Percentiles rank a stretch among this genome's conserved stretches.
Conservation (phyloP, 2,888 invertebrate genomes). For the Drosophila affinis region DNA sequence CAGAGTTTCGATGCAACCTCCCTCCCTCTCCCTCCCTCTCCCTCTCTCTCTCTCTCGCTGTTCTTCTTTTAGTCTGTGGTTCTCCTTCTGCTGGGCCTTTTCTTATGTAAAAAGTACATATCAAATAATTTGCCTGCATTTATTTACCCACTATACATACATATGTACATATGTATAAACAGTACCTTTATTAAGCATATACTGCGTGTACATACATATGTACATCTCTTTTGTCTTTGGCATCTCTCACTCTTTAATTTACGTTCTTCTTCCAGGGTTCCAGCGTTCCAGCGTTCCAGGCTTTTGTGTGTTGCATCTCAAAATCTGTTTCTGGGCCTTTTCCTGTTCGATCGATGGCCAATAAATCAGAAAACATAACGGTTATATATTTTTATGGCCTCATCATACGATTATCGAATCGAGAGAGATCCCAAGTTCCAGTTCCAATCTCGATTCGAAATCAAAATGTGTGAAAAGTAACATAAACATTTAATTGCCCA, state of each 20-base stretch:
- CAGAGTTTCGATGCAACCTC: not conserved
- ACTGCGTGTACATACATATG: constrained; percentile 7
- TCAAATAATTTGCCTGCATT: constrained; percentile 41
- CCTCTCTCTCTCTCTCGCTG: too few relatives aligned
- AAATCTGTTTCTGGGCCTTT: constrained; percentile 47
- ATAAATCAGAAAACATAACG: constrained; percentile 68
- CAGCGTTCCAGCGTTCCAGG: not conserved
- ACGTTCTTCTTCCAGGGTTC: constrained; percentile 63
- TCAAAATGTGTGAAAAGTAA: constrained; percentile 67
- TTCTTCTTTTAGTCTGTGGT: not conserved
- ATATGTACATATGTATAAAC: not conserved
- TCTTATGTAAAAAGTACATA: constrained; percentile 18
- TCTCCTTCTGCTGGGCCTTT: constrained; percentile 23
- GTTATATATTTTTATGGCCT: constrained; percentile 60
- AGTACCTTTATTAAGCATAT: constrained; percentile 11
- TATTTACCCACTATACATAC: constrained; percentile 1
- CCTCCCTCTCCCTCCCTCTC: not conserved
- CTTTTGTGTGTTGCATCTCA: constrained; percentile 17
- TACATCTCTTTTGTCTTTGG: constrained; percentile 73
- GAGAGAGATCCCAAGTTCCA: constrained; percentile 9
- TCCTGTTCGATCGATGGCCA: constrained; percentile 49
- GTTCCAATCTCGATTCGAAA: constrained; percentile 28
- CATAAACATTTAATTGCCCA: constrained; percentile 72
- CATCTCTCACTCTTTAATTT: constrained; percentile 67
- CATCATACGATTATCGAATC: constrained; percentile 25